phyloP scores from a whole-genome alignment of 2,113 vertebrate genomes.

The Gallinago media region DNA sequence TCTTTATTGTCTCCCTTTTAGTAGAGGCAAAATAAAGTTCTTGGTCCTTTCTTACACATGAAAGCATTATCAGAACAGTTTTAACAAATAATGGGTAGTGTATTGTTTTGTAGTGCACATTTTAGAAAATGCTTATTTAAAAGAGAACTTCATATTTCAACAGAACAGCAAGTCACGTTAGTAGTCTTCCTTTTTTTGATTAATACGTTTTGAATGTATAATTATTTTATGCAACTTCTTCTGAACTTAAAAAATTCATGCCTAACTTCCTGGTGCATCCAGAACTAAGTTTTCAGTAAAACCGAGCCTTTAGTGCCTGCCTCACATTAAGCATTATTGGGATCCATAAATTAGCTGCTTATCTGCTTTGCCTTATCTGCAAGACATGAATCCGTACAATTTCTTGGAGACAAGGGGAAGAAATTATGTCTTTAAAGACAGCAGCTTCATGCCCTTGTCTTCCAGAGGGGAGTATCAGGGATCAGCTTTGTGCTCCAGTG shows the following conservation, averaged over 20 bases:
- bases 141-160: neutral
- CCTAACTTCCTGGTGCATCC: neutral
- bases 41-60: neutral
- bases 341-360: neutral
- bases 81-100: neutral
- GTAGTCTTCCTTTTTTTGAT: neutral
- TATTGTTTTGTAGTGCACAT: neutral
- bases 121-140: neutral
- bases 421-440: neutral
- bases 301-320: neutral
- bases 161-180: neutral
- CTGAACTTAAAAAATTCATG: neutral
- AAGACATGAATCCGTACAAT: neutral
- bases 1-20: neutral
- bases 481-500: neutral
- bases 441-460: neutral
- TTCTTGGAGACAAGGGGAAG: neutral
- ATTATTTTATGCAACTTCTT: neutral
- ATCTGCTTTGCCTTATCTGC: neutral
- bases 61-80: neutral
- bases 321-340: neutral
- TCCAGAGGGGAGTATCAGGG: neutral
- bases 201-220: neutral
- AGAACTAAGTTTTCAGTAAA: neutral
- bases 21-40: neutral